phyloP scores from a whole-genome alignment of 2,888 invertebrate genomes.

The Dryobota labecula region DNA sequence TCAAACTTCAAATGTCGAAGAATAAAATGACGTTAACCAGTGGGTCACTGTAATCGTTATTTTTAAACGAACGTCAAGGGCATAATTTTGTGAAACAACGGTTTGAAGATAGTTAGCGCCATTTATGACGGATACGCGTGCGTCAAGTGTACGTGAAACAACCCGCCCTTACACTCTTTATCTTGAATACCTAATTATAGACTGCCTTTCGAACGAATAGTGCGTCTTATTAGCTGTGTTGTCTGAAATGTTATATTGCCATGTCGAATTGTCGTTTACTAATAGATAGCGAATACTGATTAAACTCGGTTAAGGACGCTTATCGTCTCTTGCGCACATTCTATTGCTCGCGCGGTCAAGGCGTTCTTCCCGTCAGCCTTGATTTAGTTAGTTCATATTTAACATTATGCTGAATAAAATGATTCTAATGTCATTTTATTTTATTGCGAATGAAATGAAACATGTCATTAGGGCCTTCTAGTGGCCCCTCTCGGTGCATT shows the following conservation, averaged over 20 bases:
- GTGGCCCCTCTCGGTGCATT: background rate
- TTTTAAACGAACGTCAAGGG: too few species aligned
- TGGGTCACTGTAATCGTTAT: too few species aligned
- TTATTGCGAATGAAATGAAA: background rate
- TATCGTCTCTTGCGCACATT: background rate
- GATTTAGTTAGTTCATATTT: background rate
- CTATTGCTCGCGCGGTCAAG: background rate
- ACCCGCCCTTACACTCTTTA: too few species aligned
- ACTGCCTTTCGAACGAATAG: background rate
- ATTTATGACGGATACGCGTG: too few species aligned
- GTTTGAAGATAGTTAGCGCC: too few species aligned
- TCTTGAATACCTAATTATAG: constrained; percentile 1
- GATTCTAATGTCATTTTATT: background rate
- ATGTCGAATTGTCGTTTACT: background rate
- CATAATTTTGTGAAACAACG: too few species aligned
- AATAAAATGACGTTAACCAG: too few species aligned
- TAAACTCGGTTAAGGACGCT: background rate
- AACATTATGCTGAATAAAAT: background rate
- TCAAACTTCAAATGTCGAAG: too few species aligned
- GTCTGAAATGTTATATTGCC: background rate
- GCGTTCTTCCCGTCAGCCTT: background rate
- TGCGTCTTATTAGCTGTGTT: background rate
- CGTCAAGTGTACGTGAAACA: too few species aligned
- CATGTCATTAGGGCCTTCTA: background rate
- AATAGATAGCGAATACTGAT: background rate